phyloP scores from a whole-genome alignment of 2,113 vertebrate genomes.

The Corapipo altera region DNA sequence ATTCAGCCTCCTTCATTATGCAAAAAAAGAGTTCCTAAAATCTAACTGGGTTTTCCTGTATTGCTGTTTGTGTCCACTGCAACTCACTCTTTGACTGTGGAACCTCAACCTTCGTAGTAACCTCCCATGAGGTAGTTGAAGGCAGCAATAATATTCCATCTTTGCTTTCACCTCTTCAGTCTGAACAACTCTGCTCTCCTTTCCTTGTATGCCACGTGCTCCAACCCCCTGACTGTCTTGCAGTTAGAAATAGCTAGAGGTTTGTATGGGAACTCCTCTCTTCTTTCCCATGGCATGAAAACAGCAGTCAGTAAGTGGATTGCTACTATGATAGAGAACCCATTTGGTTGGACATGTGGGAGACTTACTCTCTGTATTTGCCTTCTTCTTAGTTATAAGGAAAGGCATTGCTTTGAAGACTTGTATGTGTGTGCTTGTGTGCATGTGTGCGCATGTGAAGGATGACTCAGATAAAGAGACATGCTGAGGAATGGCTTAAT shows the following conservation, averaged over 20 bases:
- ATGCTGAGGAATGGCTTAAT: neutral
- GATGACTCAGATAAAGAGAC: neutral
- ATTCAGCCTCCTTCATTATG: neutral
- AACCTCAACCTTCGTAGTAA: neutral
- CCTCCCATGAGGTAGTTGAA: neutral
- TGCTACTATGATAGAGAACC: neutral
- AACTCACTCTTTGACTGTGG: neutral
- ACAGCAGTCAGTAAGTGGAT: neutral
- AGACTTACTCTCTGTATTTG: neutral
- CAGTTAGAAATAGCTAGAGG: neutral
- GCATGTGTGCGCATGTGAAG: neutral
- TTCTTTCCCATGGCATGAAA: neutral
- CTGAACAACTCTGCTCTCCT: neutral
- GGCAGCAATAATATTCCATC: neutral
- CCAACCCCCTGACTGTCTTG: neutral
- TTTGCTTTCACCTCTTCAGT: neutral
- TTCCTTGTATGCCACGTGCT: accelerated
- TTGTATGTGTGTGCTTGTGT: neutral
- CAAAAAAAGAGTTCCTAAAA: neutral
- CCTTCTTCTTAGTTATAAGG: neutral
- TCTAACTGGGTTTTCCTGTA: neutral
- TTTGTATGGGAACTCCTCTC: neutral
- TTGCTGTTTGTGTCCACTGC: neutral
- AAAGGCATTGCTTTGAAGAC: neutral
- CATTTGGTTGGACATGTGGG: neutral